A percentile compares a stretch with the other conserved stretches of the same genome.
These are phyloP conservation scores for Trachythela sp. DNA, from an alignment of 64 coral and sea anemone genomes.

Conservation along the genomic window DNA sequence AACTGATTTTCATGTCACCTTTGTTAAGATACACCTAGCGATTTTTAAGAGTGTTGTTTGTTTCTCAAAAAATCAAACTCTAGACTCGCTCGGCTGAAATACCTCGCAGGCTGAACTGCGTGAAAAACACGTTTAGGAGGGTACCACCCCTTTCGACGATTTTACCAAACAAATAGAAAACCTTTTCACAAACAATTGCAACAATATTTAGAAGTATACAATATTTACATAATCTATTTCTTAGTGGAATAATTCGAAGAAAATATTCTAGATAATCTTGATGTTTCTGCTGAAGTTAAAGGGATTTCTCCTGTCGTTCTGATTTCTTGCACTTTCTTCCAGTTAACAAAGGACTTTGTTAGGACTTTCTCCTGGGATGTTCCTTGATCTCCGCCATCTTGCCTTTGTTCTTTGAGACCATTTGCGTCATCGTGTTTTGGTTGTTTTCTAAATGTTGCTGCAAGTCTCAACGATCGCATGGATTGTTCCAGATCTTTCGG, in stretches of 20 bases:
- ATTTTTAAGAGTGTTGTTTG: too few species aligned
- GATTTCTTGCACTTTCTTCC: background rate
- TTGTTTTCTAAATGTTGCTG: conserved; percentile 16
- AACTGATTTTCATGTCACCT: too few species aligned
- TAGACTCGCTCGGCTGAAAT: too few species aligned
- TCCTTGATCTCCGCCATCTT: background rate
- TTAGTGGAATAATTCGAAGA: background rate
- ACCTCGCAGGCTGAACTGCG: too few species aligned
- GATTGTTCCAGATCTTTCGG: conserved; percentile 17
- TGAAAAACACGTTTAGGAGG: too few species aligned
- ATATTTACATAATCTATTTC: background rate
- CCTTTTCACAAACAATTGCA: too few species aligned
- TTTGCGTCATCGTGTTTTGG: background rate
- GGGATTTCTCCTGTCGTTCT: background rate
- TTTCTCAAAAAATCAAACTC: too few species aligned
- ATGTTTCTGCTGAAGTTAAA: background rate
- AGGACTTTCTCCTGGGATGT: background rate
- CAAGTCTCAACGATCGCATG: background rate
- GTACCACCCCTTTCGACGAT: too few species aligned
- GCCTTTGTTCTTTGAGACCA: background rate
- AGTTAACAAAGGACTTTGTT: background rate
- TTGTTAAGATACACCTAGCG: too few species aligned
- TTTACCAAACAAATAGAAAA: too few species aligned
- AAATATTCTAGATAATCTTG: conserved; percentile 17
- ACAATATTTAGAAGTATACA: too few species aligned